Conservation (phyloP, 2,113 vertebrate species). For the Eptesicus fuscus region DNA sequence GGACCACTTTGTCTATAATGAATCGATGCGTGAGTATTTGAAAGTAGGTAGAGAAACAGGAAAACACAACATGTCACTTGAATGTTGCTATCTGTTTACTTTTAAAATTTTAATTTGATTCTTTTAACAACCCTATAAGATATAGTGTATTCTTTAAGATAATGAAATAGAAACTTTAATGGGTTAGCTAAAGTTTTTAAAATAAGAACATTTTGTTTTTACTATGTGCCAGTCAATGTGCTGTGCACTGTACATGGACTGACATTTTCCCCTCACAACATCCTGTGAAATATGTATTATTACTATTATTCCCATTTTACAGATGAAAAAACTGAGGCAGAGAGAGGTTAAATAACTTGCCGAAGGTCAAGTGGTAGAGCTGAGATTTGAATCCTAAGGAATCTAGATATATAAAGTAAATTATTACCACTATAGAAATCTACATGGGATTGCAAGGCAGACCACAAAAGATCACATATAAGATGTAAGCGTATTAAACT, state of each 20-base stretch:
- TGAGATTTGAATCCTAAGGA: not conserved
- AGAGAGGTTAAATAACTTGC: not conserved
- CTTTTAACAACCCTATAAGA: not conserved
- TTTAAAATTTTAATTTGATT: not conserved
- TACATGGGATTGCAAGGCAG: not conserved
- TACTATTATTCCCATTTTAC: not conserved
- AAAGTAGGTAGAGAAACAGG: not conserved
- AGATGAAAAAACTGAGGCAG: not conserved
- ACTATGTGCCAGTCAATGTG: not conserved
- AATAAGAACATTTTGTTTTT: not conserved
- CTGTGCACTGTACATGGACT: not conserved
- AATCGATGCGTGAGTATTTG: not conserved
- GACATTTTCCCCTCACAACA: not conserved
- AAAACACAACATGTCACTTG: not conserved
- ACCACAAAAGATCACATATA: not conserved
- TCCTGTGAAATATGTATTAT: not conserved
- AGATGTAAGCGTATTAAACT: not conserved
- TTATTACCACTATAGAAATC: not conserved
- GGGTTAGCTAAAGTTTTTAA: not conserved
- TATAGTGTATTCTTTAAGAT: not conserved
- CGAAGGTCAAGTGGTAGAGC: not conserved
- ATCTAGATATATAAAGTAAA: not conserved
- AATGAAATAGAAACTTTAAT: not conserved
- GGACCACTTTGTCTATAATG: not conserved
- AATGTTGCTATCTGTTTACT: not conserved